Percentiles rank a stretch among this genome's conserved stretches.
phyloP scores from a whole-genome alignment of 2,797 vertebrate genomes.

The Fistularia commersonii region DNA sequence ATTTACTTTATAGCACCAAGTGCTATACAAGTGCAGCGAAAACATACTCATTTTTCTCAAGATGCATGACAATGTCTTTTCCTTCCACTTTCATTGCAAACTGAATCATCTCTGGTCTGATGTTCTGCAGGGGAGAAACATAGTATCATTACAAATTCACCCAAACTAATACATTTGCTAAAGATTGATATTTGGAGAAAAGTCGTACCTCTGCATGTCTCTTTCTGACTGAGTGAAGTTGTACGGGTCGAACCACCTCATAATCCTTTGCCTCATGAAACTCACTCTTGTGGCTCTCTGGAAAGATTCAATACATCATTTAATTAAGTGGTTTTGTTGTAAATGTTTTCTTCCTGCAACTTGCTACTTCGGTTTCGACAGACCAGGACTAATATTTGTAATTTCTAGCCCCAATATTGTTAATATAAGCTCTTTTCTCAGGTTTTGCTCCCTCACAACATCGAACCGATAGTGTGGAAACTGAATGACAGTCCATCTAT shows the following conservation, averaged over 20 bases:
- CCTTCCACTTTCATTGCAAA: slow-evolving; percentile 71
- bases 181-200: neutral
- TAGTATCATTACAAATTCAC: neutral
- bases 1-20: too few species aligned
- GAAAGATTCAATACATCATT: slow-evolving; percentile 7
- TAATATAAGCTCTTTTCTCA: too few species aligned
- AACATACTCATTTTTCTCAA: slow-evolving; percentile 71
- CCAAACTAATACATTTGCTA: neutral
- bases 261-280: slow-evolving; percentile 52
- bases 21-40: too few species aligned
- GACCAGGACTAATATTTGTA: too few species aligned
- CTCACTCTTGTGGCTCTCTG: slow-evolving; percentile 50
- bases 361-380: neutral
- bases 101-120: slow-evolving; percentile 55
- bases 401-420: too few species aligned
- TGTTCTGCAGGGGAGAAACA: slow-evolving; percentile 21
- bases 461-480: too few species aligned
- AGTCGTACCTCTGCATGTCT: slow-evolving; percentile 62
- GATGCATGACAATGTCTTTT: slow-evolving; percentile 66
- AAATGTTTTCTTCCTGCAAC: too few species aligned
- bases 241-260: slow-evolving; percentile 72
- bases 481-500: too few species aligned
- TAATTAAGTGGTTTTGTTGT: neutral
- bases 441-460: too few species aligned
- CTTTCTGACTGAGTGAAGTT: slow-evolving; percentile 67